Base-by-base conservation (phyloP, 2,888 invertebrate genomes). In the Pristionchus maxplancki region DNA sequence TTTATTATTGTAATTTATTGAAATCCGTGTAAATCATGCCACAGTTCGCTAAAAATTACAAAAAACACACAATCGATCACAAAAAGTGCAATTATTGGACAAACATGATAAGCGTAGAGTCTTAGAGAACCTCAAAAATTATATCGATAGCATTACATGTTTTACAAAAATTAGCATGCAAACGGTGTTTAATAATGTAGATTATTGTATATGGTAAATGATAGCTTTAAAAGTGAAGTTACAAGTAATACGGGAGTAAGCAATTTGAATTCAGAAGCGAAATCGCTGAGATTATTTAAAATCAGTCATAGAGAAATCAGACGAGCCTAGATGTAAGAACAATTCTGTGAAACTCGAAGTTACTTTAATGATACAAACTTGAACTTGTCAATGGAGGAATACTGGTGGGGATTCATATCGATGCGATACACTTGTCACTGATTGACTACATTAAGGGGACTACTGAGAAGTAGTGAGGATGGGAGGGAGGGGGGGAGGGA, bases 241-340 rank as follows among this genome's bases (percentile, higher is more conserved):
- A 78, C 78, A 78, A 78, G 78, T 78, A 78, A 78, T 78, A 1
- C 1, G 28, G 28, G 11, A 78, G 48, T 48, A 15, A 78, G 78
- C 37, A 37, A 78, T 34, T 58, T n/a, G 44, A 44, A 78, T 78
- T 48, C 78, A 78, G 28, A 9, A 34, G 78, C 37, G 78, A 78
- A 28, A n/a, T 78, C 78, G 24, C 78, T 78, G 78, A 78, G 78
- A 78, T 78, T 78, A 78, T 78, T 78, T 48, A 6, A 78, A 78
- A 78, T 78, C 44, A 34, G 44, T 44, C 78, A 78, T 78, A 48
- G 44, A n/a, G 20, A 78, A n/a, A 44, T 48, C n/a, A 48, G 78
- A 11, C 58, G 58, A 58, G 67, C 15, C 67, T 34, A 67, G 31
- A 4, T n/a, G n/a, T 28, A 40, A 62, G 24, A 71, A 37, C 15